A percentile compares a stretch with the other conserved stretches of the same genome.
These are phyloP conservation scores for Ectemnius lituratus DNA, from an alignment of 2,888 invertebrate species.

Conservation along the genomic window DNA sequence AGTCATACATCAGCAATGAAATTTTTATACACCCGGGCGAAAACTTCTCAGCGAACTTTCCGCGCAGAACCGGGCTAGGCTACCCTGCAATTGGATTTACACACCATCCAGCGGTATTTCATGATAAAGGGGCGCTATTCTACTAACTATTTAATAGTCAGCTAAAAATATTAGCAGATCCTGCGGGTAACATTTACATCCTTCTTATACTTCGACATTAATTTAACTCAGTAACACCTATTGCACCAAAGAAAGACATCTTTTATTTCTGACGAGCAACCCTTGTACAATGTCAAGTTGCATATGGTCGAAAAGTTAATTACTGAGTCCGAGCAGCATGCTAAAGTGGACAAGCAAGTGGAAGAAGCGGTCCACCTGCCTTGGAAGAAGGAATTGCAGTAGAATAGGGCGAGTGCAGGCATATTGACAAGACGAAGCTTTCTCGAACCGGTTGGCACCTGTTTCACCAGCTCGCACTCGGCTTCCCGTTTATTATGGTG, in stretches of 20 bases:
- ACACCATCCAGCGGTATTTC: not conserved
- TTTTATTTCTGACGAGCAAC: too few species aligned
- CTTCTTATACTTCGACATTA: too few species aligned
- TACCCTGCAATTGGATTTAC: not conserved
- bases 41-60: not conserved
- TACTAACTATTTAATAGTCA: too few species aligned
- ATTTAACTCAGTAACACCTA: too few species aligned
- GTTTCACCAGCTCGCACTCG: slow-evolving; percentile 52
- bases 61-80: not conserved
- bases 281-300: too few species aligned
- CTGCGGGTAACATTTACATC: too few species aligned
- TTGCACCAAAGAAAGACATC: too few species aligned
- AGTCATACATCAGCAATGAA: not conserved
- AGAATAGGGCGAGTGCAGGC: slow-evolving; percentile 13
- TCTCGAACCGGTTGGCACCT: slow-evolving; percentile 64
- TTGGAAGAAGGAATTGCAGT: not conserved
- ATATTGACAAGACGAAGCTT: slow-evolving; percentile 48
- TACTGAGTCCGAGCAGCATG: too few species aligned
- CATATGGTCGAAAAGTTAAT: too few species aligned
- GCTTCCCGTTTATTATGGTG: slow-evolving; percentile 47
- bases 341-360: not conserved
- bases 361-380: not conserved
- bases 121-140: too few species aligned
- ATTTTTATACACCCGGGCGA: slow-evolving; percentile 2
- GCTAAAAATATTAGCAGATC: too few species aligned